Evolutionary conservation across 2,888 invertebrate species (phyloP), one percentile per base, ranked within the genome.

Genomic region (Eulithis prunata): DNA sequence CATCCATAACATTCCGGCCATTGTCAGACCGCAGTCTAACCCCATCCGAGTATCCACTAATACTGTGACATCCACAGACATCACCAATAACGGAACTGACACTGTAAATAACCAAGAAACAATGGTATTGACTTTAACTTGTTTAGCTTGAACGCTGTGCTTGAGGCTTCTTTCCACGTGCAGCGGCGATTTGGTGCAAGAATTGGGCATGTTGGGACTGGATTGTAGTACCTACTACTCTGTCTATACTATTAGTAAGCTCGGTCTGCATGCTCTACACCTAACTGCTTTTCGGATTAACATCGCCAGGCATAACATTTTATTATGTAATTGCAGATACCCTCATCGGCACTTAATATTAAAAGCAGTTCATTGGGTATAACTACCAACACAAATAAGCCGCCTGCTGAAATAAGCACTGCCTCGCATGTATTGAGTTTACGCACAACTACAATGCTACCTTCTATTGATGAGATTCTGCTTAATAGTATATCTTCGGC

Each of bases 1-100:
- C 84, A 93, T 93, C 89, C 92, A 93, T 91, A 93, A 92, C 80
- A 93, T 88, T 87, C 93, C 93, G 82, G 93, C 93, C 86, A 92
- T 93, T 83, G 92, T 93, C 84, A 93, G 91, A 92, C 93, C 93
- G 78, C 88, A 88, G 88, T 88, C 88, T 93, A 93, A 93, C 91
- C 94, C 94, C 82, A 93, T 92, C 91, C 94, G 94, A 93, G 94
- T 94, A 92, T 94, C 94, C 93, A 95, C 94, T 95, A 95, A 94
- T 94, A 94, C 93, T 93, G 94, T 94, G 94, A 94, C 87, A 86
- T 86, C 87, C 87, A 88, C 87, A 86, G 90, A 90, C 85, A 88
- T 82, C 81, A 93, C 91, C 93, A 94, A 94, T 93, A 94, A 94
- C 93, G 93, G 88, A 92, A 87, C 89, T 86, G 91, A 89, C 91